Percentiles rank a stretch among this genome's conserved stretches.
phyloP scores from a whole-genome alignment of 2,113 vertebrate genomes.

The Stegostoma tigrinum region DNA sequence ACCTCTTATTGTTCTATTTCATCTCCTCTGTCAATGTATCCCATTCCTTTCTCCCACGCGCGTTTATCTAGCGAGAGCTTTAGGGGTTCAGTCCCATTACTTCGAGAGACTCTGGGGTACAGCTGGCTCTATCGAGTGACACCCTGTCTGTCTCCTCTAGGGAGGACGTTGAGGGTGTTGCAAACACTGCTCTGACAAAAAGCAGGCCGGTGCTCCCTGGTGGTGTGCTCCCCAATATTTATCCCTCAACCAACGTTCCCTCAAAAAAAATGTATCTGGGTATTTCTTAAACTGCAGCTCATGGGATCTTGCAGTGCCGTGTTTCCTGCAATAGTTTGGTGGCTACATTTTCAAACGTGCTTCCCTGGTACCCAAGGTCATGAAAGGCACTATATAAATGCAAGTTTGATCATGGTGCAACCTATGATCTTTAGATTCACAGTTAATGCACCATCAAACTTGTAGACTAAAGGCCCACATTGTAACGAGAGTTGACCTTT shows the following conservation, averaged over 20 bases:
- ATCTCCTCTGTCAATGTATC: not conserved
- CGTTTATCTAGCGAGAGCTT: not conserved
- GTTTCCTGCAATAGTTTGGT: not conserved
- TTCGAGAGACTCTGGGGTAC: not conserved
- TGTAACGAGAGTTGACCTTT: not conserved
- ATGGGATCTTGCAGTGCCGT: not conserved
- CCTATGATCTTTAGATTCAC: not conserved
- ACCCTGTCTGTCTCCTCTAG: not conserved
- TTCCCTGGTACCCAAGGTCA: not conserved
- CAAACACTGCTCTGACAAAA: not conserved
- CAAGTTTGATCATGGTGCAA: not conserved
- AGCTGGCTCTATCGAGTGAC: not conserved
- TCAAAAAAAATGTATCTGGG: not conserved
- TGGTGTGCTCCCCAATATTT: not conserved
- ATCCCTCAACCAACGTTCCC: not conserved
- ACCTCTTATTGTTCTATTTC: not conserved
- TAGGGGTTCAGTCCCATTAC: not conserved
- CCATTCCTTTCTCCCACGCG: not conserved
- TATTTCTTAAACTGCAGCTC: not conserved
- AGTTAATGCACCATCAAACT: not conserved
- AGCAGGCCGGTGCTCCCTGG: not conserved
- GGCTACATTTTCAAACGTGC: not conserved
- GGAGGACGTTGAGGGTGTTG: not conserved
- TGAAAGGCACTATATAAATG: not conserved
- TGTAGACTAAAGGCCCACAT: not conserved